Conservation (phyloP, 2,113 vertebrate species). For the Thunnus maccoyii region DNA sequence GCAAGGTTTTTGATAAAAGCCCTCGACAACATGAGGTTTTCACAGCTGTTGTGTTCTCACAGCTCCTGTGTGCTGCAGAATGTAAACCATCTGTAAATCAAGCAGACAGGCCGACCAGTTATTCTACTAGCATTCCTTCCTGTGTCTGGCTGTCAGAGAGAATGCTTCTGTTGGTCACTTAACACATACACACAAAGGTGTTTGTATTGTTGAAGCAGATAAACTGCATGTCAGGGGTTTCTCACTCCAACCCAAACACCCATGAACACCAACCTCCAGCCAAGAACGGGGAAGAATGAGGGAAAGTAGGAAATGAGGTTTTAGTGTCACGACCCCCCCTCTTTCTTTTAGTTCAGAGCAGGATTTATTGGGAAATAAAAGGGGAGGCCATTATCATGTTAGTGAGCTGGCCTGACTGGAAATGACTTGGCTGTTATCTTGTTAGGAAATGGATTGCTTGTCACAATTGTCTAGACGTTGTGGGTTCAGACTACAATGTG, state of each 20-base stretch:
- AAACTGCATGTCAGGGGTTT: neutral
- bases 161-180: neutral
- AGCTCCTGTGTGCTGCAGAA: neutral
- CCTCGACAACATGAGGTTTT: neutral
- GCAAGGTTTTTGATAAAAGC: neutral
- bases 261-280: neutral
- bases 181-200: neutral
- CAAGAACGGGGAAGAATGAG: neutral
- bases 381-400: slow-evolving; percentile 1
- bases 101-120: slow-evolving; percentile 10
- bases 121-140: slow-evolving; percentile 1
- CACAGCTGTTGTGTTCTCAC: neutral
- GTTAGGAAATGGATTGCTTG: slow-evolving; percentile 1
- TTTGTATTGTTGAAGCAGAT: neutral
- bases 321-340: neutral
- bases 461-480: slow-evolving; percentile 23
- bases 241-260: neutral
- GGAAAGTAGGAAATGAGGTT: slow-evolving; percentile 20
- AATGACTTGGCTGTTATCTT: slow-evolving; percentile 33
- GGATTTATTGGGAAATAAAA: slow-evolving; percentile 36
- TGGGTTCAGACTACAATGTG: slow-evolving; percentile 18
- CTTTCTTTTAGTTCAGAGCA: neutral
- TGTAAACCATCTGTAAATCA: slow-evolving; percentile 1
- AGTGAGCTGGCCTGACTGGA: neutral
- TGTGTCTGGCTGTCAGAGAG: slow-evolving; percentile 10